Evolutionary conservation across 2,888 invertebrate species (phyloP).

Genomic region (Amiota mariae): DNA sequence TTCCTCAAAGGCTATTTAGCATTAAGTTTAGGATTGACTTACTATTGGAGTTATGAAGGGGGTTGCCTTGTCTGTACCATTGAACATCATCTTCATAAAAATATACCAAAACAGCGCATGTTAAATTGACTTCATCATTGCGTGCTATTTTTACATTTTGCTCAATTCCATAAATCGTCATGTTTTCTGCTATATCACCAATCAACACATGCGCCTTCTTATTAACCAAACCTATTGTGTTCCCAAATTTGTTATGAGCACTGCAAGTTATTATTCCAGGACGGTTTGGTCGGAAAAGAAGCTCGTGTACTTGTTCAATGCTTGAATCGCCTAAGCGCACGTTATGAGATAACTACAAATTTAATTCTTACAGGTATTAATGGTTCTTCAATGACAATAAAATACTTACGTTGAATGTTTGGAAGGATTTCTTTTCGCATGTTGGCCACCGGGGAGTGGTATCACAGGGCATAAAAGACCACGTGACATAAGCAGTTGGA

Average conservation of each 20-base stretch:
- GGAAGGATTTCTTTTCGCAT: slow-evolving; percentile 51
- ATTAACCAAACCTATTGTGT: slow-evolving; percentile 53
- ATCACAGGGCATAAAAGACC: slow-evolving; percentile 75
- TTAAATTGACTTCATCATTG: slow-evolving; percentile 76
- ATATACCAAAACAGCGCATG: slow-evolving; percentile 77
- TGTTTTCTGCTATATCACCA: slow-evolving; percentile 69
- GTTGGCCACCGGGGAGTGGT: slow-evolving; percentile 70
- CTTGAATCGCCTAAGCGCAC: slow-evolving; percentile 51
- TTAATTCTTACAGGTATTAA: neutral
- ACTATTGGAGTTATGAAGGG: slow-evolving; percentile 50
- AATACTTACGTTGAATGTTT: slow-evolving; percentile 65
- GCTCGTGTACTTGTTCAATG: slow-evolving; percentile 66
- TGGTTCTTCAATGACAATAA: slow-evolving; percentile 10
- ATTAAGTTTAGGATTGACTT: too few species aligned
- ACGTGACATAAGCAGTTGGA: slow-evolving; percentile 77
- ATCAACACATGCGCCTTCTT: slow-evolving; percentile 64
- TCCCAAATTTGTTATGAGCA: slow-evolving; percentile 73
- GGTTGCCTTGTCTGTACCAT: slow-evolving; percentile 73
- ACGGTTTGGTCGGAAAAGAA: slow-evolving; percentile 70
- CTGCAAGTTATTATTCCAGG: slow-evolving; percentile 74
- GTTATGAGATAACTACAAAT: slow-evolving; percentile 48
- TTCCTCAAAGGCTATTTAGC: too few species aligned
- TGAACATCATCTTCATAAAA: slow-evolving; percentile 74
- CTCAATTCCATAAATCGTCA: slow-evolving; percentile 73
- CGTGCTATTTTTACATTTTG: slow-evolving; percentile 73